These are phyloP conservation scores for Aphodius granarius DNA, from an alignment of 2,888 invertebrate species.

Conservation along the genomic window DNA sequence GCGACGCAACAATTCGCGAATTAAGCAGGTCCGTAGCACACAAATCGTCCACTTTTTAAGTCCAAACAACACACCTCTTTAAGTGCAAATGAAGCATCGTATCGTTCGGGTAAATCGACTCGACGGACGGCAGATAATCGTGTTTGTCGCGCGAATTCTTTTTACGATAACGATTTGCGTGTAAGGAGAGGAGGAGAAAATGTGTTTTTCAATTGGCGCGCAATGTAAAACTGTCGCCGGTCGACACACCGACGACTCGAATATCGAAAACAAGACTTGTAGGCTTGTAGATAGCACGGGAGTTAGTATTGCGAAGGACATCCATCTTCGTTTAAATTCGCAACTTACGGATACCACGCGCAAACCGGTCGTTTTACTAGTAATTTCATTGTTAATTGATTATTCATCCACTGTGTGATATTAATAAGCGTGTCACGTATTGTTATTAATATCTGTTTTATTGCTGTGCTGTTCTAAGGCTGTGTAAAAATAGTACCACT, in stretches of 20 bases:
- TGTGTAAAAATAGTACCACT: too few relatives aligned
- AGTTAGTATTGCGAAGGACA: background rate
- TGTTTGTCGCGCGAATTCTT: background rate
- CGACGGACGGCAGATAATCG: background rate
- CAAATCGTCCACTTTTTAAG: background rate
- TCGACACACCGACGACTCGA: background rate
- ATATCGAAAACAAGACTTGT: background rate
- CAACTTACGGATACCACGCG: too few relatives aligned
- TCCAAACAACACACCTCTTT: background rate
- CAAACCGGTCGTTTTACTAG: too few relatives aligned
- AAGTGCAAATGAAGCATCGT: background rate
- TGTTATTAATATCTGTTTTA: too few relatives aligned
- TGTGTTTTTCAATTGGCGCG: background rate
- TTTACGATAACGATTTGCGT: background rate
- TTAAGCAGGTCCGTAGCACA: background rate
- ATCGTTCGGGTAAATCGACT: background rate
- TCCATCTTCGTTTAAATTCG: too few relatives aligned
- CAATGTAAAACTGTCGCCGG: background rate
- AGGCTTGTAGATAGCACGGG: too few relatives aligned
- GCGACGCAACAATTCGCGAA: slow-evolving; percentile 4
- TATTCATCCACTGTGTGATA: too few relatives aligned
- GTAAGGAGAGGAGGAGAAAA: background rate
- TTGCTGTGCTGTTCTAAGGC: too few relatives aligned
- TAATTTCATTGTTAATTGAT: too few relatives aligned
- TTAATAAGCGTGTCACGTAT: too few relatives aligned